Base-by-base conservation (phyloP, 2,888 invertebrate genomes). In the Dasypolia templi region DNA sequence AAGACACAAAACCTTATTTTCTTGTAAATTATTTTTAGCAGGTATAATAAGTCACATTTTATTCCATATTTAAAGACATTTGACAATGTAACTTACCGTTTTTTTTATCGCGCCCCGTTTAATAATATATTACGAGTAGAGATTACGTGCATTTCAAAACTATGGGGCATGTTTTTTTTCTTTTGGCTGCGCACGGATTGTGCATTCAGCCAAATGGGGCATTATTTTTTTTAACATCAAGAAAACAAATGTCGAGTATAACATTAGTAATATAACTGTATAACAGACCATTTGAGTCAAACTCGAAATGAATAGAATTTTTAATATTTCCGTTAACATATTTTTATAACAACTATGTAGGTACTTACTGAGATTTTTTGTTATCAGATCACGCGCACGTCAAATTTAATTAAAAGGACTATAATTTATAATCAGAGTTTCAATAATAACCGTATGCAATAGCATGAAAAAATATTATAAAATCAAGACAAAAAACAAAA, bases 351-450 rank as follows among this genome's bases (percentile, higher is more conserved):
- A 44, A 44, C 1, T 71, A 29, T 4, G 3, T 63, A 78, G 19
- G 2, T 53, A 78, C 3, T 42, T 53, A 81, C 0, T 29, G 86
- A 86, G 73, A 79, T 81, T 78, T 64, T 55, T 63, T 29, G 26
- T 67, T 29, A 56, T 69, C 86, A 85, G 85, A 86, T 85, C 84
- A 63, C 35, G 12, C n/a, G 65, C 71, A 81, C 63, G 61, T 59
- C 35, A 56, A 62, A 39, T 7, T 2, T 17, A 35, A 26, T n/a
- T 7, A n/a, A 49, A 44, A 49, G 0, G 59, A 29, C 35, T 59
- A 56, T 29, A 44, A 49, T 19, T 26, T 29, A 39, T 51, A 22
- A 58, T 63, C 22, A 19, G 14, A 56, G 5, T 17, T 32, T 53
- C 3, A 68, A 19, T 26, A 32, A 64, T 39, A 0, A 59, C 29